phyloP scores from a whole-genome alignment of 2,797 vertebrate genomes.

The Leptoclinus maculatus region DNA sequence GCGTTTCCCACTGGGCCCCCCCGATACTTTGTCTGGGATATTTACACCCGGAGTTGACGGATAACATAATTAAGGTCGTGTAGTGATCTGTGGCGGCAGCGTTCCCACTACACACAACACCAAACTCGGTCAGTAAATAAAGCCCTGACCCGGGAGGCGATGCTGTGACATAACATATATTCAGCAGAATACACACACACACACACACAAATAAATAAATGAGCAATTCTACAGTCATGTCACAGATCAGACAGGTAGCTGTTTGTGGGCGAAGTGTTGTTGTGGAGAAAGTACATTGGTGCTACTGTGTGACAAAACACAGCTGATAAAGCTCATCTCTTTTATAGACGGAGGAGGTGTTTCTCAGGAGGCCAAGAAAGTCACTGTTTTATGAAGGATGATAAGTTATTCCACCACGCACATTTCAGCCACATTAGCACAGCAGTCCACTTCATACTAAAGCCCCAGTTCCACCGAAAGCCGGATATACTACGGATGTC shows the following conservation, averaged over 20 bases:
- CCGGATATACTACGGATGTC: too few relatives aligned
- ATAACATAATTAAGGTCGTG: slow-evolving; percentile 82
- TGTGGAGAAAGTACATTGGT: slow-evolving; percentile 13
- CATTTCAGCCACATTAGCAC: slow-evolving; percentile 32
- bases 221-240: slow-evolving; percentile 44
- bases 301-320: slow-evolving; percentile 19
- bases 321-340: slow-evolving; percentile 28
- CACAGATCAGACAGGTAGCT: slow-evolving; percentile 43
- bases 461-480: too few relatives aligned
- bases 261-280: slow-evolving; percentile 16
- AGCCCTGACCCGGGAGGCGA: slow-evolving; percentile 55
- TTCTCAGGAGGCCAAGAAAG: background rate
- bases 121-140: slow-evolving; percentile 73
- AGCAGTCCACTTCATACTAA: slow-evolving; percentile 3
- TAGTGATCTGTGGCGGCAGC: slow-evolving; percentile 74
- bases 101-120: slow-evolving; percentile 63
- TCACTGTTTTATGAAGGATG: slow-evolving; percentile 21
- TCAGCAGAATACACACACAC: slow-evolving; percentile 23
- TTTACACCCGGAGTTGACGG: slow-evolving; percentile 79
- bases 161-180: slow-evolving; percentile 69
- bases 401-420: slow-evolving; percentile 15
- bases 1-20: slow-evolving; percentile 55
- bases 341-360: background rate
- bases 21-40: slow-evolving; percentile 69
- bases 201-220: slow-evolving; percentile 31